Evolutionary conservation across 2,113 vertebrate species (phyloP).

Genomic region (Henicopernis longicauda): DNA sequence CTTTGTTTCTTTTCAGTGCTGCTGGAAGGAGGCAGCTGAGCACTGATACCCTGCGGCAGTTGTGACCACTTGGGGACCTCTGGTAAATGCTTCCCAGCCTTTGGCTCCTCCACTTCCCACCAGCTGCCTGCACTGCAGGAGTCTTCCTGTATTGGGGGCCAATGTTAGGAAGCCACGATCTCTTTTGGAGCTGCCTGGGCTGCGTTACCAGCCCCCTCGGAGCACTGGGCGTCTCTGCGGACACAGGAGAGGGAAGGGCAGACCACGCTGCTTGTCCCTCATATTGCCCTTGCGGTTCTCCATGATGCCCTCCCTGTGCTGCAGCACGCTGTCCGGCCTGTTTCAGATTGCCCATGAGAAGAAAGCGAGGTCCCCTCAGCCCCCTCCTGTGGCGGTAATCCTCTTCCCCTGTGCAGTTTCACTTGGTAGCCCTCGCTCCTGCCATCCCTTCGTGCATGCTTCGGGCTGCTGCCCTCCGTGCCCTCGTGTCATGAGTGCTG

Average conservation of each 20-base stretch:
- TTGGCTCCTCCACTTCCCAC: not conserved
- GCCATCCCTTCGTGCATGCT: fast-evolving
- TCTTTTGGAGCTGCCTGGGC: not conserved
- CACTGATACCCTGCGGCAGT: not conserved
- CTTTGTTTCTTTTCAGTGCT: not conserved
- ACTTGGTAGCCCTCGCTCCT: not conserved
- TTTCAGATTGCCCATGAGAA: fast-evolving
- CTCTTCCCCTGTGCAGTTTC: too few relatives aligned
- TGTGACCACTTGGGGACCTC: not conserved
- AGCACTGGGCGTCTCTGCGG: not conserved
- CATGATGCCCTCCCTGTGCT: fast-evolving
- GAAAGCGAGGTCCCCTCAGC: not conserved
- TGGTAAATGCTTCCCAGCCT: not conserved
- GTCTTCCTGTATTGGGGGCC: too few relatives aligned
- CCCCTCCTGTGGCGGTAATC: too few relatives aligned
- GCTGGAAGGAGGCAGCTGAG: not conserved
- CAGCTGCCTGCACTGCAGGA: not conserved
- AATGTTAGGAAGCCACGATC: not conserved
- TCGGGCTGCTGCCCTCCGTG: not conserved
- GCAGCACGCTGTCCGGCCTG: not conserved
- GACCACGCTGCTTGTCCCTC: not conserved
- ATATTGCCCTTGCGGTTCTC: fast-evolving
- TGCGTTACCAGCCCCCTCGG: not conserved
- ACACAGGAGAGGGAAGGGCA: too few relatives aligned
- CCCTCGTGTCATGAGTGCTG: fast-evolving